Evolutionary conservation across 2,888 invertebrate species (phyloP).

Genomic region (Bedellia somnulentella): DNA sequence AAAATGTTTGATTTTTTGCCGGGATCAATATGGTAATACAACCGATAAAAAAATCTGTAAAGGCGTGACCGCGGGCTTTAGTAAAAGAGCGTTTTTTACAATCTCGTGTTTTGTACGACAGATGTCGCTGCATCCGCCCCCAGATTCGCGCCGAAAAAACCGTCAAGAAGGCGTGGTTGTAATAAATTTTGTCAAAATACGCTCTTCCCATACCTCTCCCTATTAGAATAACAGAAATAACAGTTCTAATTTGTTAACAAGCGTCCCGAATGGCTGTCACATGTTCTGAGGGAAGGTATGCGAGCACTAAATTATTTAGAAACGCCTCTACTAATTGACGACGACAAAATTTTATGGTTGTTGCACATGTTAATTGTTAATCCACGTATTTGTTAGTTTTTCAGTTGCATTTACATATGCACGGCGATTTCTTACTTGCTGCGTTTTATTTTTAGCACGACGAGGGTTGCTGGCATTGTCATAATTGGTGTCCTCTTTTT

Average conservation of each 20-base stretch:
- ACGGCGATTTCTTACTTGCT: too few species aligned
- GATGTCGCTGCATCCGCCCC: slow-evolving; percentile 49
- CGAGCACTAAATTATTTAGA: slow-evolving; percentile 38
- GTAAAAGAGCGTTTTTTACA: slow-evolving; percentile 1
- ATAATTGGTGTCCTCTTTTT: too few species aligned
- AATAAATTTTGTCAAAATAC: slow-evolving; percentile 63
- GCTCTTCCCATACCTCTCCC: slow-evolving; percentile 49
- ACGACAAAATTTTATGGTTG: slow-evolving; percentile 51
- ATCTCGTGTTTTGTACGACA: slow-evolving; percentile 36
- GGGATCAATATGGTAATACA: too few species aligned
- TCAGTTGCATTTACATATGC: too few species aligned
- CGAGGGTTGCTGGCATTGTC: too few species aligned
- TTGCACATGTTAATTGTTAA: slow-evolving; percentile 37
- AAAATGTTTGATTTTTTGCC: too few species aligned
- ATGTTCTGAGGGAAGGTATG: slow-evolving; percentile 37
- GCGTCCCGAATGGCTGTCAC: slow-evolving; percentile 51
- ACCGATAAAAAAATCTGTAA: too few species aligned
- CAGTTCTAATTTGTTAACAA: slow-evolving; percentile 58
- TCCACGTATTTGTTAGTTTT: not conserved
- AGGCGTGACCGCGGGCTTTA: slow-evolving; percentile 3
- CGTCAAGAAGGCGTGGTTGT: slow-evolving; percentile 49
- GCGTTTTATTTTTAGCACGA: too few species aligned
- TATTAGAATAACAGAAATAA: slow-evolving; percentile 60
- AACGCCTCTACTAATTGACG: slow-evolving; percentile 51
- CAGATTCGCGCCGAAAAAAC: slow-evolving; percentile 23